Percentiles rank a stretch among this genome's conserved stretches.
Conservation (phyloP, 2,113 vertebrate genomes). For the Syngnathus typhle region DNA sequence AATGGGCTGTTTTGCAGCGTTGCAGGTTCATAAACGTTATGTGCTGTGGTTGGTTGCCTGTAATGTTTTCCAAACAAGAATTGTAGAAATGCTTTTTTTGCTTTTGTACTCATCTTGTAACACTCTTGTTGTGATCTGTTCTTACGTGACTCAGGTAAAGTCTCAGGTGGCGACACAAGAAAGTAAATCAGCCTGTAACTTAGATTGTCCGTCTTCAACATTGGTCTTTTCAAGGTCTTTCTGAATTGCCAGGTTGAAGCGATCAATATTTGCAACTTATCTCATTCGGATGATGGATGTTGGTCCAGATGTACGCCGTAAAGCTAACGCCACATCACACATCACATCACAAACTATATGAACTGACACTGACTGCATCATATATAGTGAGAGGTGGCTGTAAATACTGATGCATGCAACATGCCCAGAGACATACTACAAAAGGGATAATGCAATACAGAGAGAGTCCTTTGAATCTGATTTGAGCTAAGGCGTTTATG, state of each 20-base stretch:
- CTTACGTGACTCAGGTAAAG: not conserved
- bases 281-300: constrained; percentile 24
- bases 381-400: not conserved
- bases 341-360: constrained; percentile 6
- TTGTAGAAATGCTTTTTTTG: not conserved
- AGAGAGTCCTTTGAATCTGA: too few species aligned
- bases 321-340: constrained; percentile 6
- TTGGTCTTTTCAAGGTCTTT: constrained; percentile 23
- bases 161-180: not conserved
- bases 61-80: not conserved
- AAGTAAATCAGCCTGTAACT: not conserved
- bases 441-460: too few species aligned
- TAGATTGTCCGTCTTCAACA: constrained; percentile 9
- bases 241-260: constrained; percentile 3
- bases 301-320: constrained; percentile 10
- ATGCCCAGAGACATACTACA: not conserved
- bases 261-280: constrained; percentile 35
- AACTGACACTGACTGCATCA: constrained; percentile 5
- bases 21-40: too few species aligned
- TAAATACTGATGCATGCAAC: not conserved
- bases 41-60: too few species aligned
- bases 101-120: not conserved
- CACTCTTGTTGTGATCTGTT: not conserved
- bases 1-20: too few species aligned
- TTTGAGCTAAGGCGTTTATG: too few species aligned